A percentile compares a stretch with the other conserved stretches of the same genome.
phyloP scores from a whole-genome alignment of 1,140 invertebrate genomes.

The Aradophagus sp. region DNA sequence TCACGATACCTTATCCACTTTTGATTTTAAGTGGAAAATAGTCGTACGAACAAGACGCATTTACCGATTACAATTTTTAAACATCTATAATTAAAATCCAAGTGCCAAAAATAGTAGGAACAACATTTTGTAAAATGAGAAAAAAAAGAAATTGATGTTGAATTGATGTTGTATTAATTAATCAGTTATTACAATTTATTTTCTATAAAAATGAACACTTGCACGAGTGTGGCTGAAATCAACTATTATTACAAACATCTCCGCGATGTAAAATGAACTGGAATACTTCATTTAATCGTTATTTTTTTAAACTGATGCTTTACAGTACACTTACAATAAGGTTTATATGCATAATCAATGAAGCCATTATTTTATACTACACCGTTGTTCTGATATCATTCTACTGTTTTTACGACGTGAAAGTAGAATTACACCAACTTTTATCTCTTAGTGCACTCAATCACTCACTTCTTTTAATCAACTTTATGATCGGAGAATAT shows the following conservation, averaged over 20 bases:
- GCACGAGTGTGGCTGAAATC: slow-evolving; percentile 18
- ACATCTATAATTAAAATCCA: neutral
- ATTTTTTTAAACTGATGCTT: slow-evolving; percentile 38
- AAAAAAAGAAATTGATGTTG: too few species aligned
- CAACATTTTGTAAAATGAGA: too few species aligned
- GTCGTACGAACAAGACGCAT: slow-evolving; percentile 5
- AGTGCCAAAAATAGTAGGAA: too few species aligned
- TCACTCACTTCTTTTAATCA: too few species aligned
- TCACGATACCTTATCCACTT: slow-evolving; percentile 33
- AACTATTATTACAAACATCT: slow-evolving; percentile 35
- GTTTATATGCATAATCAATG: slow-evolving; percentile 38
- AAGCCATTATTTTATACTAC: too few species aligned
- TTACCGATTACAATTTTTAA: slow-evolving; percentile 29
- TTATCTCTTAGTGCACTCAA: too few species aligned
- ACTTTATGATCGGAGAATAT: too few species aligned
- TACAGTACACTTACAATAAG: slow-evolving; percentile 23
- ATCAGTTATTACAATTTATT: too few species aligned
- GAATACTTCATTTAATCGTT: slow-evolving; percentile 30
- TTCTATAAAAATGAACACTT: slow-evolving; percentile 24
- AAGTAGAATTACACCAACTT: too few species aligned
- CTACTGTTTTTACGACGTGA: too few species aligned
- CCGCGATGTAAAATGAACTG: slow-evolving; percentile 31
- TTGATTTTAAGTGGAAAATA: slow-evolving; percentile 25
- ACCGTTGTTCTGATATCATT: too few species aligned
- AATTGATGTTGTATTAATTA: too few species aligned